Conservation (phyloP, 2,113 vertebrate species). For the Coptodon bakossiorum region DNA sequence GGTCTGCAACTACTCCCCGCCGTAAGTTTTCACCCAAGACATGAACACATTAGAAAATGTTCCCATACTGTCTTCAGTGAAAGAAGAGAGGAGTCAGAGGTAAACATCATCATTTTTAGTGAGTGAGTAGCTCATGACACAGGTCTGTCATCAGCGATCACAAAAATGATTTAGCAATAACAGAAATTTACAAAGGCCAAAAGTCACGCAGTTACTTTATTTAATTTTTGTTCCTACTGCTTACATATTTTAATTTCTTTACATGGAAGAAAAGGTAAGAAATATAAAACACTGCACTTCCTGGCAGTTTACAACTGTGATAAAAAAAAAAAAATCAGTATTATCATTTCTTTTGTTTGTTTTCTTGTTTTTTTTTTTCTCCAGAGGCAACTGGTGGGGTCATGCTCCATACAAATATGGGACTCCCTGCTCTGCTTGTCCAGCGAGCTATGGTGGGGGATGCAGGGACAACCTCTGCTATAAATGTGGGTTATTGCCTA, state of each 20-base stretch:
- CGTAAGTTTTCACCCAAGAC: slow-evolving; percentile 74
- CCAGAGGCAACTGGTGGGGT: slow-evolving; percentile 96
- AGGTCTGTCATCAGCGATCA: background rate
- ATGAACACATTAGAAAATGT: background rate
- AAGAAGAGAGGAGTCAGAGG: background rate
- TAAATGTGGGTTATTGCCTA: slow-evolving; percentile 73
- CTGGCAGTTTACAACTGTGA: background rate
- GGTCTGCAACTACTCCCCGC: slow-evolving; percentile 98
- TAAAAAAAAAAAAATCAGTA: background rate
- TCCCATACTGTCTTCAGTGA: background rate
- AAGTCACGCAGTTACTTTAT: background rate
- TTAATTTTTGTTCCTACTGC: background rate
- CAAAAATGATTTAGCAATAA: background rate
- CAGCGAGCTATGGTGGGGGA: slow-evolving; percentile 90
- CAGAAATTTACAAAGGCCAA: background rate
- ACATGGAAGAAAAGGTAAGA: background rate
- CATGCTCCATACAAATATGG: slow-evolving; percentile 95
- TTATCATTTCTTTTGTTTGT: background rate
- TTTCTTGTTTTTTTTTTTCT: background rate
- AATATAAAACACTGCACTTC: background rate
- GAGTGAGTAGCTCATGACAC: background rate
- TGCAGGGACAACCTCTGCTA: slow-evolving; percentile 96
- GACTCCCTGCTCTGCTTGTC: slow-evolving; percentile 88
- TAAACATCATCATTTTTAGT: background rate
- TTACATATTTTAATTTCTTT: background rate